Evolutionary conservation across 53 echinoderm and acorn worm species (phyloP).

Genomic region (Holothuria leucospilota): DNA sequence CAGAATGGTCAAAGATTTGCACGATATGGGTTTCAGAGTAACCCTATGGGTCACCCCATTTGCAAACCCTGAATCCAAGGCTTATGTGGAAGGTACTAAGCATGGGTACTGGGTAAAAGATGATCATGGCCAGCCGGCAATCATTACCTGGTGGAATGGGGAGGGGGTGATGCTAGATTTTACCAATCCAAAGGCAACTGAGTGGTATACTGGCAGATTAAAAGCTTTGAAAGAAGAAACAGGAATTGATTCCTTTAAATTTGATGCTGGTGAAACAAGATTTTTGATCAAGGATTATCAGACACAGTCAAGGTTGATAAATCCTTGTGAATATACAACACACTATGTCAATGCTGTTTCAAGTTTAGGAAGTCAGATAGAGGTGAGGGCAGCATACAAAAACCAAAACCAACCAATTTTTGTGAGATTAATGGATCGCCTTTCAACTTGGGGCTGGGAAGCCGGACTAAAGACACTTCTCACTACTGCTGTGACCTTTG

Average conservation of each 20-base stretch:
- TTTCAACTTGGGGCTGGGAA: conserved; percentile 82
- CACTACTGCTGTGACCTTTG: conserved; percentile 77
- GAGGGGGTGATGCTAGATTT: conserved; percentile 72
- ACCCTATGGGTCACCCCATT: conserved; percentile 91
- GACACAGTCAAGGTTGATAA: conserved; percentile 57
- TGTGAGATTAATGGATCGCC: conserved; percentile 87
- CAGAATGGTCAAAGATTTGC: conserved; percentile 62
- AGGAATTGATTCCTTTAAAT: conserved; percentile 90
- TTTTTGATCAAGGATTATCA: conserved; percentile 67
- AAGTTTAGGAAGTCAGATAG: conserved; percentile 67
- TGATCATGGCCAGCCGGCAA: conserved; percentile 57
- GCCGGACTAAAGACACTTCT: conserved; percentile 89
- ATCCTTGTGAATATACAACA: conserved; percentile 83
- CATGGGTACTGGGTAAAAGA: conserved; percentile 81
- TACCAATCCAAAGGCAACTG: conserved; percentile 74
- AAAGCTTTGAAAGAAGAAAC: conserved; percentile 58
- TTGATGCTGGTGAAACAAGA: conserved; percentile 88
- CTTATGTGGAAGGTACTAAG: conserved; percentile 67
- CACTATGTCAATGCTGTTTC: conserved; percentile 72
- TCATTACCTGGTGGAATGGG: conserved; percentile 80
- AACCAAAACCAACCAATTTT: conserved; percentile 83
- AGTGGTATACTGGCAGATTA: conserved; percentile 77
- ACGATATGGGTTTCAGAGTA: conserved; percentile 78
- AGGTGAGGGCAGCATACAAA: conserved; percentile 83
- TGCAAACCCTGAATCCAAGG: conserved; percentile 71